Evolutionary conservation across 2,888 invertebrate genomes (phyloP).

Genomic region (Doris montereyensis): DNA sequence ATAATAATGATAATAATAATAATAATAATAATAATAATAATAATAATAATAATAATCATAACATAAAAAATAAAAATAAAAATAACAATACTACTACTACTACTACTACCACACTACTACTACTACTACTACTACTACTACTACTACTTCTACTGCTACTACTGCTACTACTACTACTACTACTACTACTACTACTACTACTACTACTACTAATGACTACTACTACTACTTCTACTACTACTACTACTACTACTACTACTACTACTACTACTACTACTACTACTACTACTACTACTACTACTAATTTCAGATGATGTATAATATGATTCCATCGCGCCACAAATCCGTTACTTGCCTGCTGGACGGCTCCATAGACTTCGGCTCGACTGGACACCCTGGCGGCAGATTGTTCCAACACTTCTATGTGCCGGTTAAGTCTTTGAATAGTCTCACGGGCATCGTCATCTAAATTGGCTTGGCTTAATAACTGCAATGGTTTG

Average conservation of each 20-base stretch:
- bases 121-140: neutral
- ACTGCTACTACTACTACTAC: conserved; percentile 31
- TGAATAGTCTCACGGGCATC: conserved; percentile 76
- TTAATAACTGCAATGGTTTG: conserved; percentile 73
- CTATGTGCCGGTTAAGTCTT: conserved; percentile 75
- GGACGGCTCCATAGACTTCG: conserved; percentile 77
- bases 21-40: neutral
- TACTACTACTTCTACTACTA: conserved; percentile 1
- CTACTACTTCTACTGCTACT: conserved; percentile 35
- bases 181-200: conserved; percentile 33
- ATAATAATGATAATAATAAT: neutral
- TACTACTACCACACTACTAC: neutral
- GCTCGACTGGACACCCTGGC: conserved; percentile 74
- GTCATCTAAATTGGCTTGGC: conserved; percentile 75
- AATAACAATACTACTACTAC: neutral
- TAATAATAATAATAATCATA: neutral
- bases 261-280: conserved; percentile 34
- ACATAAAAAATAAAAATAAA: neutral
- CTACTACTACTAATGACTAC: conserved; percentile 28
- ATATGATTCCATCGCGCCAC: neutral
- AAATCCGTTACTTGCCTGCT: too few species aligned
- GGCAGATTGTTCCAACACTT: conserved; percentile 73
- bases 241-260: conserved; percentile 25
- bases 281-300: conserved; percentile 21
- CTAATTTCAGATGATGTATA: too few species aligned